These are phyloP conservation scores for Macaria liturata DNA, from an alignment of 2,888 invertebrate species.

Conservation along the genomic window DNA sequence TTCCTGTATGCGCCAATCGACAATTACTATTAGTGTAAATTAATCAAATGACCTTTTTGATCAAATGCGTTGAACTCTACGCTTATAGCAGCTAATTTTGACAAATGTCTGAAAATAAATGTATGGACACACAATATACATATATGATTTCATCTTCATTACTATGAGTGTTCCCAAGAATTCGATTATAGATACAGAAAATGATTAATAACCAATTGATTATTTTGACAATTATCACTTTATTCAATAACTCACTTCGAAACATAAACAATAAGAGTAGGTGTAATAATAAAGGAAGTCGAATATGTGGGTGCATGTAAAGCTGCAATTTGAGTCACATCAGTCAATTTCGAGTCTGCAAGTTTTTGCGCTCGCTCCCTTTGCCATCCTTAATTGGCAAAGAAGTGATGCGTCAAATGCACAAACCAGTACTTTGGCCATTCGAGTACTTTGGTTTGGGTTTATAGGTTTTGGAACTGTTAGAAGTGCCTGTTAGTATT, in stretches of 20 bases:
- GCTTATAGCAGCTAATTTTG: no score
- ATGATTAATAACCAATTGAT: no score
- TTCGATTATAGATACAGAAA: no score
- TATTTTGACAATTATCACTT: no score
- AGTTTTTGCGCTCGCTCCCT: conserved; percentile 29
- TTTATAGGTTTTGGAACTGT: no score
- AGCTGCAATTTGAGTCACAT: conserved; percentile 24
- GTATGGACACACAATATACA: no score
- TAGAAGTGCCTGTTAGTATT: no score
- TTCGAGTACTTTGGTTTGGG: conserved; percentile 12
- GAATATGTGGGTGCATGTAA: conserved; percentile 23
- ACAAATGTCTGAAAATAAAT: no score
- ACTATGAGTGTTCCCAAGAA: no score
- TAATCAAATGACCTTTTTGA: conserved; percentile 18
- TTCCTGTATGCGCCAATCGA: conserved; percentile 12
- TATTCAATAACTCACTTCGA: no score
- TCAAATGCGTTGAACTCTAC: no score
- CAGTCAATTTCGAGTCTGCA: conserved; percentile 25
- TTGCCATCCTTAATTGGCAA: conserved; percentile 32
- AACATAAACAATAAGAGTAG: background rate
- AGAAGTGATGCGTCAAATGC: conserved; percentile 28
- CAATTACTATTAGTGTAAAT: conserved; percentile 12
- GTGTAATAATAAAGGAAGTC: conserved; percentile 11
- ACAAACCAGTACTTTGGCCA: conserved; percentile 34
- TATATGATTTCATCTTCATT: no score